Evolutionary conservation across 1,140 invertebrate genomes (phyloP).

Genomic region (Rhopalosiphum maidis): DNA sequence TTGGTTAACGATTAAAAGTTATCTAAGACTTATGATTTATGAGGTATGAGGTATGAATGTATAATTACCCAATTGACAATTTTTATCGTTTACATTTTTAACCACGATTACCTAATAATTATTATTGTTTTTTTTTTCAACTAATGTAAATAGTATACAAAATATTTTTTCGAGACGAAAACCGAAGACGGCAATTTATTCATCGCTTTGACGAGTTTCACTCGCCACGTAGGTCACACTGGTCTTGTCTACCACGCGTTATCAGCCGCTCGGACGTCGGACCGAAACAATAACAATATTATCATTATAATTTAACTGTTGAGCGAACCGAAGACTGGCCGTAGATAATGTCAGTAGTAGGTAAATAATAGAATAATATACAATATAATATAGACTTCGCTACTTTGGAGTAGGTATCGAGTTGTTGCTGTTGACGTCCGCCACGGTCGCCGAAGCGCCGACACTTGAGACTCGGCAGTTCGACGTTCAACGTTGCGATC

Average conservation of each 20-base stretch:
- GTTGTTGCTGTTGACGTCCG: background rate
- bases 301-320: background rate
- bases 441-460: background rate
- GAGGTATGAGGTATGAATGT: no score
- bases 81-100: no score
- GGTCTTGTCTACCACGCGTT: background rate
- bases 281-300: no score
- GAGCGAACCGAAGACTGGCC: background rate
- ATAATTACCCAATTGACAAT: no score
- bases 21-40: no score
- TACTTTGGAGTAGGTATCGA: background rate
- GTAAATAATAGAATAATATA: background rate
- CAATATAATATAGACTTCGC: background rate
- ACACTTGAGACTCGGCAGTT: background rate
- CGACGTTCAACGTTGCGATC: no score
- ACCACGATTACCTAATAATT: no score
- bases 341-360: background rate
- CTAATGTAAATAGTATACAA: background rate
- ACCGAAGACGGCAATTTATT: background rate
- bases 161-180: background rate
- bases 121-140: no score
- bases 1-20: no score
- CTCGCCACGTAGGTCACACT: background rate
- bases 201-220: background rate
- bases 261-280: background rate